Conservation (phyloP, 2,113 vertebrate species). For the Lates calcarifer region DNA sequence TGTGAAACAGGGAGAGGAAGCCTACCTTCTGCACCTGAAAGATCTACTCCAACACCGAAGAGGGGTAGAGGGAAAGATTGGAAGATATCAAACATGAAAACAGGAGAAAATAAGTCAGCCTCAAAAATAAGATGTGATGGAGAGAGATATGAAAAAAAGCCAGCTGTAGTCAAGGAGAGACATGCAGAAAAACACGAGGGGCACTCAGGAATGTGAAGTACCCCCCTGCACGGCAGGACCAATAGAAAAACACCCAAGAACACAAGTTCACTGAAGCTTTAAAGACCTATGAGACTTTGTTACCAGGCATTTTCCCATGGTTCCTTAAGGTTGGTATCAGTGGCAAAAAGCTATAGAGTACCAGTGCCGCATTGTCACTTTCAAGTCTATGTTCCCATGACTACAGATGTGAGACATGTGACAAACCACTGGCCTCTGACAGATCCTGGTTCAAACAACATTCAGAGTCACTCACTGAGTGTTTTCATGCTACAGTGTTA, state of each 20-base stretch:
- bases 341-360: neutral
- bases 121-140: neutral
- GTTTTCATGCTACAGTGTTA: neutral
- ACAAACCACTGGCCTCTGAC: conserved; percentile 4
- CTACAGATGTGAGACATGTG: conserved; percentile 5
- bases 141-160: conserved; percentile 13
- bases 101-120: conserved; percentile 13
- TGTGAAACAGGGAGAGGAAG: conserved; percentile 49
- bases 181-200: neutral
- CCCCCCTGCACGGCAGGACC: neutral
- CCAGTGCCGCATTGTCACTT: neutral
- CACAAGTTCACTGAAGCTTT: conserved; percentile 40
- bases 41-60: conserved; percentile 85
- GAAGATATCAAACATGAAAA: conserved; percentile 37
- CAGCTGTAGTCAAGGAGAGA: neutral
- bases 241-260: conserved; percentile 21
- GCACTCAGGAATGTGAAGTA: conserved; percentile 34
- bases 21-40: conserved; percentile 99
- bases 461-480: neutral
- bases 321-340: conserved; percentile 14
- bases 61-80: conserved; percentile 36
- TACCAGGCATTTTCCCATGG: conserved; percentile 19
- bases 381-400: conserved; percentile 3
- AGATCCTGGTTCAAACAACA: neutral
- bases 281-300: conserved; percentile 4